Evolutionary conservation across 1,140 invertebrate genomes (phyloP).

Genomic region (Harpegnathos saltator): DNA sequence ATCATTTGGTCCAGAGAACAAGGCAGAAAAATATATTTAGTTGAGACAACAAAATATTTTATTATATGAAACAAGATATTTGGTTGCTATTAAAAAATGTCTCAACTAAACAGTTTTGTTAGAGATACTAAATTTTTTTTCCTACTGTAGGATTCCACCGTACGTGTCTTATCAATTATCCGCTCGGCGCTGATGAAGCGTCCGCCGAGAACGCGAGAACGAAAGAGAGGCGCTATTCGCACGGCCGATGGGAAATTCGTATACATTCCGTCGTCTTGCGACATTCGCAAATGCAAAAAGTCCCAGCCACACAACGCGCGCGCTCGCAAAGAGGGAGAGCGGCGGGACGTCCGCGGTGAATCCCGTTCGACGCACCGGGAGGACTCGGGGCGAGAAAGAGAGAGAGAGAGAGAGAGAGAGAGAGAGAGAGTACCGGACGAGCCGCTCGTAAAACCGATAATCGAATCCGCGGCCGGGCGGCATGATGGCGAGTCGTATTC

Average conservation of each 20-base stretch:
- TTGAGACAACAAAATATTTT: no score
- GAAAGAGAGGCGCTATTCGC: no score
- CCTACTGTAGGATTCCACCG: no score
- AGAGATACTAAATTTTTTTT: no score
- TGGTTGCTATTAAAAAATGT: no score
- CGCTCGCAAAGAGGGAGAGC: not conserved
- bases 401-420: no score
- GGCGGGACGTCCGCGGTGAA: not conserved
- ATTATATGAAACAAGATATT: no score
- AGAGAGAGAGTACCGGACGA: not conserved
- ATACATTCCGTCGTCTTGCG: not conserved
- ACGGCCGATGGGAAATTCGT: not conserved
- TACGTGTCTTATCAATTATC: not conserved
- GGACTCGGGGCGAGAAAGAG: no score
- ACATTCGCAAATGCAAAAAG: no score
- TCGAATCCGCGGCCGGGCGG: not conserved
- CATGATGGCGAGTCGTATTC: not conserved
- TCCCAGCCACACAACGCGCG: not conserved
- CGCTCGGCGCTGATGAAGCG: not conserved
- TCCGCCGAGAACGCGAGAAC: not conserved
- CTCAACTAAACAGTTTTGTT: no score
- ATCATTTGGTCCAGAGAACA: no score
- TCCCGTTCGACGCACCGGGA: not conserved
- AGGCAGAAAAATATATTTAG: no score
- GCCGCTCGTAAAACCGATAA: slow-evolving; percentile 3